phyloP scores from a whole-genome alignment of 2,797 vertebrate species.

The Merluccius polli region DNA sequence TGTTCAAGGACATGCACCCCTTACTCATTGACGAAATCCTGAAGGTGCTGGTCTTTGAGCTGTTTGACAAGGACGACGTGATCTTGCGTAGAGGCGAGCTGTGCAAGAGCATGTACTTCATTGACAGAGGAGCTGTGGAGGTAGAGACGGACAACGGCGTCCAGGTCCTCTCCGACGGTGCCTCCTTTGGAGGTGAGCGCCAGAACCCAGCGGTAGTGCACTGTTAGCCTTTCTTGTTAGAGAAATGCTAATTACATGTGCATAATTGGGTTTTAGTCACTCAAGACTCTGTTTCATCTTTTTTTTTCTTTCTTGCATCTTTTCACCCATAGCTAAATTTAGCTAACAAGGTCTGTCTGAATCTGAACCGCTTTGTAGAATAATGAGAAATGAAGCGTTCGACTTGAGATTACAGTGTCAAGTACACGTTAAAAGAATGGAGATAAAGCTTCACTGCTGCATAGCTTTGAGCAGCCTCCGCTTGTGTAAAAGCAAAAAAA shows the following conservation, averaged over 20 bases:
- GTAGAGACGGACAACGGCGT: neutral
- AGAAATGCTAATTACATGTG: slow-evolving; percentile 58
- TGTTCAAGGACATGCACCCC: slow-evolving; percentile 22
- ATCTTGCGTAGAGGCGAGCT: slow-evolving; percentile 2
- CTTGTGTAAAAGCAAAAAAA: slow-evolving; percentile 37
- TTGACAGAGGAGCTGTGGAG: neutral
- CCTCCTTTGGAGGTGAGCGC: slow-evolving; percentile 4
- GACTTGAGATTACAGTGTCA: slow-evolving; percentile 48
- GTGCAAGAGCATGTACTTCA: too few species aligned
- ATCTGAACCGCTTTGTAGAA: slow-evolving; percentile 55
- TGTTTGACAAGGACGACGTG: slow-evolving; percentile 16
- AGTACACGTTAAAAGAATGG: slow-evolving; percentile 54
- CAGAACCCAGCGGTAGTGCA: slow-evolving; percentile 14
- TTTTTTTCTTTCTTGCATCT: slow-evolving; percentile 13
- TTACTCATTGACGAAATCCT: slow-evolving; percentile 17
- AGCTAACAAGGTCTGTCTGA: slow-evolving; percentile 50
- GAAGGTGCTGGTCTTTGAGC: slow-evolving; percentile 13
- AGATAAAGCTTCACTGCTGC: slow-evolving; percentile 45
- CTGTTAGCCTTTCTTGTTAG: slow-evolving; percentile 30
- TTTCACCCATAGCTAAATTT: slow-evolving; percentile 61
- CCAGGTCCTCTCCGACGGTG: neutral
- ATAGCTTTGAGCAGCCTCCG: slow-evolving; percentile 47
- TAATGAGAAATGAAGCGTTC: slow-evolving; percentile 38
- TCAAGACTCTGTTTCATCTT: slow-evolving; percentile 56
- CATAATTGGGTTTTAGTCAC: slow-evolving; percentile 57